These are phyloP conservation scores for Pelusios castaneus DNA, from an alignment of 2,113 vertebrate species.

Conservation along the genomic window DNA sequence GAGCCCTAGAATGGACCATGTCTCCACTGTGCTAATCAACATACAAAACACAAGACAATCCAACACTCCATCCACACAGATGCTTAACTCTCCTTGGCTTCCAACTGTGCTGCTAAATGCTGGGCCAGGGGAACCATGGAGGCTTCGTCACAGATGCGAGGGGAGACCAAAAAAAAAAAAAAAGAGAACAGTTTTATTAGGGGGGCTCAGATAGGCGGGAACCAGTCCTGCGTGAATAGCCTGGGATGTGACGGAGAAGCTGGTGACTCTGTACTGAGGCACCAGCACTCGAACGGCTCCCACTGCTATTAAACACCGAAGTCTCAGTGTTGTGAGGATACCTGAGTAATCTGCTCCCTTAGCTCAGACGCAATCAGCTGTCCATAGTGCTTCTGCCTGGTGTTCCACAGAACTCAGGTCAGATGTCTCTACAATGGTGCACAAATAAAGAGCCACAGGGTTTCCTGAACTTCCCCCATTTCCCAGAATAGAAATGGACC, in stretches of 20 bases:
- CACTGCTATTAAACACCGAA: fast-evolving
- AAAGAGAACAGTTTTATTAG: too few species aligned
- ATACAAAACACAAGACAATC: neutral
- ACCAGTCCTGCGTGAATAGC: neutral
- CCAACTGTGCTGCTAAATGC: fast-evolving
- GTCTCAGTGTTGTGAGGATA: neutral
- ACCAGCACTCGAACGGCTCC: fast-evolving
- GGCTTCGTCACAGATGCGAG: too few species aligned
- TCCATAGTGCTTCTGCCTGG: neutral
- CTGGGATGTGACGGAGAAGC: too few species aligned
- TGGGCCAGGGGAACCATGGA: neutral
- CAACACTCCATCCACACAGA: neutral
- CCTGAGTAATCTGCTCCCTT: fast-evolving
- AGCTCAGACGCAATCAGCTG: neutral
- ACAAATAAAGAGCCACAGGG: neutral
- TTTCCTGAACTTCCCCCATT: neutral
- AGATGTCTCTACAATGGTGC: fast-evolving
- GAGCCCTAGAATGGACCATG: neutral
- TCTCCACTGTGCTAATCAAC: fast-evolving
- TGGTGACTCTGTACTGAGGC: too few species aligned
- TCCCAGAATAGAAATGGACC: neutral
- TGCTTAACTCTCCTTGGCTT: neutral
- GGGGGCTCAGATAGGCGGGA: too few species aligned
- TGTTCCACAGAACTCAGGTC: neutral
- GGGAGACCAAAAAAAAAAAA: too few species aligned